Conservation (phyloP, 2,113 vertebrate species). For the Meleagris gallopavo region DNA sequence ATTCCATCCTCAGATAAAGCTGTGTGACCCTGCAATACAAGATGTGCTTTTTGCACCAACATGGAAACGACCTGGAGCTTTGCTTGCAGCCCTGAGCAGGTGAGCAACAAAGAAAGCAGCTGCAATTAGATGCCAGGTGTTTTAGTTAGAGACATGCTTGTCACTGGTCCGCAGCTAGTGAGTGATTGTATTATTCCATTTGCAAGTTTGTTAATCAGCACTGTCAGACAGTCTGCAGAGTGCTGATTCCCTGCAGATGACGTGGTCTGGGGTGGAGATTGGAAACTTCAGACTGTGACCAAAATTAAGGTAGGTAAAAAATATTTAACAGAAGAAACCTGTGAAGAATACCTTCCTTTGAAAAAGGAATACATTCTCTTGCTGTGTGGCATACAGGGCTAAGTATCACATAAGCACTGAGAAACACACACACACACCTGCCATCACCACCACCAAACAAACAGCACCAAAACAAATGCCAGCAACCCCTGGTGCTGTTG, state of each 20-base stretch:
- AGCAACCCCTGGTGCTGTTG: background rate
- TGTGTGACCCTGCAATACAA: background rate
- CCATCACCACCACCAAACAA: background rate
- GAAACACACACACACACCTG: background rate
- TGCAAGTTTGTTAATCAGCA: too few relatives aligned
- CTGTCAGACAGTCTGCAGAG: background rate
- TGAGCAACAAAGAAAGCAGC: background rate
- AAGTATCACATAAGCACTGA: background rate
- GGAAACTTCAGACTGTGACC: background rate
- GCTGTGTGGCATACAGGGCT: background rate
- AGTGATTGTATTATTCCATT: background rate
- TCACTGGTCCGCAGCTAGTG: background rate
- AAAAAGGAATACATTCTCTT: background rate
- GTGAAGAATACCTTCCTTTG: background rate
- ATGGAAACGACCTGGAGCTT: background rate
- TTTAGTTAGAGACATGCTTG: background rate
- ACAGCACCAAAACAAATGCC: background rate
- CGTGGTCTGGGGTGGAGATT: background rate
- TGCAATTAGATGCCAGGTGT: background rate
- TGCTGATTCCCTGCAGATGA: background rate
- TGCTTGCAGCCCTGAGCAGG: background rate
- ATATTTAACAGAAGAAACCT: background rate
- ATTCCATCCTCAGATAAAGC: background rate
- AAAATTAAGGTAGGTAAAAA: background rate
- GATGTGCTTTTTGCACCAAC: background rate